Conservation (phyloP, 2,113 vertebrate genomes). For the Isurus oxyrinchus region DNA sequence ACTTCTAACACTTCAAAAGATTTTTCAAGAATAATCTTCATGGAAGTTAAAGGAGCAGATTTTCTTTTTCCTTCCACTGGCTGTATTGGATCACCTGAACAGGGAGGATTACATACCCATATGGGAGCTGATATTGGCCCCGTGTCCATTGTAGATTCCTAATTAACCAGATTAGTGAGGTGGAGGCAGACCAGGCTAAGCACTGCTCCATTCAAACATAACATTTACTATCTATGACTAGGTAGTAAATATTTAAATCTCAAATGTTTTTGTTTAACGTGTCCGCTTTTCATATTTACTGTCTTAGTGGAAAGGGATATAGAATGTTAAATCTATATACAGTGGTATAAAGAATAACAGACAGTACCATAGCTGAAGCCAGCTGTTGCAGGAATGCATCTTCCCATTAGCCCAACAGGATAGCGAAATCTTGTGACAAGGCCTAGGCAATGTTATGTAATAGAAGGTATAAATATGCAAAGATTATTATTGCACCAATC, state of each 20-base stretch:
- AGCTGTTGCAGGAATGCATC: conserved; percentile 59
- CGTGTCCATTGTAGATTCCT: background rate
- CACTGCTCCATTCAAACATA: background rate
- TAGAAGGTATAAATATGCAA: background rate
- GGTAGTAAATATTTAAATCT: background rate
- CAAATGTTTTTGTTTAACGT: background rate
- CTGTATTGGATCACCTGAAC: background rate
- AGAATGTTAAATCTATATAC: background rate
- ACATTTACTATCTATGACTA: background rate
- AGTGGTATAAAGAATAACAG: background rate
- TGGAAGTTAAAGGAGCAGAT: background rate
- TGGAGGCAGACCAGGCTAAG: background rate
- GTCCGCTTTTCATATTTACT: background rate
- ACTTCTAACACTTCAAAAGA: background rate
- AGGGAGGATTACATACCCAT: background rate
- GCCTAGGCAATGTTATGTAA: conserved; percentile 51
- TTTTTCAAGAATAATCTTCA: background rate
- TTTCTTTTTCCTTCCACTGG: background rate
- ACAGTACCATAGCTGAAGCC: conserved; percentile 67
- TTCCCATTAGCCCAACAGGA: conserved; percentile 59
- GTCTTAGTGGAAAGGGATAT: too few species aligned
- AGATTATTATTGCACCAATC: background rate
- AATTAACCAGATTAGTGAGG: background rate
- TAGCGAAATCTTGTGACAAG: conserved; percentile 68
- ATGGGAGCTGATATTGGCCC: background rate